phyloP scores from a whole-genome alignment of 2,113 vertebrate species.

The Microcebus griseorufus region DNA sequence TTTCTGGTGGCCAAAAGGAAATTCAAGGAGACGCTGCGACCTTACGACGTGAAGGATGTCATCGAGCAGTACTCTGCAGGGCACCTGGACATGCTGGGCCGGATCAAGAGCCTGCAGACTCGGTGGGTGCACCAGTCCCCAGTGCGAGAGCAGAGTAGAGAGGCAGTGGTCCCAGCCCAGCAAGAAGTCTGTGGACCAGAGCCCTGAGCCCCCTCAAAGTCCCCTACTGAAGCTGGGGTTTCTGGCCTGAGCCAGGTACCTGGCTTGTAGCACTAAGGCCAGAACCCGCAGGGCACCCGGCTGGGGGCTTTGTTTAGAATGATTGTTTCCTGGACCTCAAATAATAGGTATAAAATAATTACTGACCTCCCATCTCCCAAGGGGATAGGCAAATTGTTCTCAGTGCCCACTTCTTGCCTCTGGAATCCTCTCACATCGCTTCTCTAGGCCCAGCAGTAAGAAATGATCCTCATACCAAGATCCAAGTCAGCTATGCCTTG shows the following conservation, averaged over 20 bases:
- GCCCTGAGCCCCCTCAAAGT: background rate
- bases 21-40: slow-evolving; percentile 98
- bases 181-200: rapidly evolving
- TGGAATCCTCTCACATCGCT: background rate
- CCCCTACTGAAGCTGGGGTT: background rate
- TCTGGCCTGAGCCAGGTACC: background rate
- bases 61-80: slow-evolving; percentile 99
- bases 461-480: background rate
- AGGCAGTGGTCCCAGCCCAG: rapidly evolving
- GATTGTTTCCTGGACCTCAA: background rate
- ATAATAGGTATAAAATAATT: background rate
- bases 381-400: background rate
- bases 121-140: slow-evolving; percentile 79
- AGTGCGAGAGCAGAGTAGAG: background rate
- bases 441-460: background rate
- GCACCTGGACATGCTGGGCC: slow-evolving; percentile 98
- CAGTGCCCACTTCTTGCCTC: background rate
- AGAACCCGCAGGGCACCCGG: no score
- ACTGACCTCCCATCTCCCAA: background rate
- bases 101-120: slow-evolving; percentile 97
- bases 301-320: background rate
- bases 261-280: rapidly evolving
- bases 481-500: background rate
- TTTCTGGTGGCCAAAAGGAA: slow-evolving; percentile 99
- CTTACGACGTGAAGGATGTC: slow-evolving; percentile 98